Conservation (phyloP, 2,888 invertebrate genomes). For the Cephonodes hylas region DNA sequence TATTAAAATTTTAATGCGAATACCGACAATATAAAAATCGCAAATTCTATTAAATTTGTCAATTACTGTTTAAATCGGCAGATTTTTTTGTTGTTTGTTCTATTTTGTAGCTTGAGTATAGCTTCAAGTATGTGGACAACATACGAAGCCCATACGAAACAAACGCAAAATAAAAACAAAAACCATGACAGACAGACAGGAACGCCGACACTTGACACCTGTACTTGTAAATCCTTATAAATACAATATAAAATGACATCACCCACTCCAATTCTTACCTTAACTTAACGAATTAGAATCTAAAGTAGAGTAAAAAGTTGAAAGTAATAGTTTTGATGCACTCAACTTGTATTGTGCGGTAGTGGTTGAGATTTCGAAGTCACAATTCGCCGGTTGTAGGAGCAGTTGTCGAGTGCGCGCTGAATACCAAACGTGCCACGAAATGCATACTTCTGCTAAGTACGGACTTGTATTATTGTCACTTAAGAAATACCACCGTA, state of each 20-base stretch:
- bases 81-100: no score
- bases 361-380: neutral
- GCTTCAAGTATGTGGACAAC: neutral
- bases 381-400: neutral
- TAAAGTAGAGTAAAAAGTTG: neutral
- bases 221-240: conserved; percentile 32
- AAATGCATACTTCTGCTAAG: neutral
- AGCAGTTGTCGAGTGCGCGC: neutral
- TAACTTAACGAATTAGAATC: neutral
- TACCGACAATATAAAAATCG: no score
- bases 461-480: neutral
- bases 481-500: neutral
- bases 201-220: conserved; percentile 44
- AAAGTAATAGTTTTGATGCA: neutral
- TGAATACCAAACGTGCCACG: neutral
- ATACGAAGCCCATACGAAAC: neutral
- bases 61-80: no score
- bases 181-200: conserved; percentile 25
- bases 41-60: no score
- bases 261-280: neutral
- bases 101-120: neutral
- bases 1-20: no score
- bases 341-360: no score
- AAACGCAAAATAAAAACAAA: conserved; percentile 17
- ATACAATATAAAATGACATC: neutral